A percentile compares a stretch with the other conserved stretches of the same genome.
phyloP scores from a whole-genome alignment of 2,113 vertebrate species.

The Pristiophorus japonicus region DNA sequence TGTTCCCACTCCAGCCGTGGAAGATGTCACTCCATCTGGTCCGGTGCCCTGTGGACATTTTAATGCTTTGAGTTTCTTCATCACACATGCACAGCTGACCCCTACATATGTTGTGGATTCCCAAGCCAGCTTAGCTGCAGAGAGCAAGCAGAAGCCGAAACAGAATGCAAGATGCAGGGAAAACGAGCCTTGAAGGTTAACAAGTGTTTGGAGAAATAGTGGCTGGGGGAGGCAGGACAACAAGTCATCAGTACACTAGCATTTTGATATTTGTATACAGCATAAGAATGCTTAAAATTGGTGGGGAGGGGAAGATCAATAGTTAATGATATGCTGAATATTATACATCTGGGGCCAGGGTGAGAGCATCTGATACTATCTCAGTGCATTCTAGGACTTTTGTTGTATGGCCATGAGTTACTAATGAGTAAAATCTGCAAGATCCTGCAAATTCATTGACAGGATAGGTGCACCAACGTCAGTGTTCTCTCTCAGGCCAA shows the following conservation, averaged over 20 bases:
- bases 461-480: too few species aligned
- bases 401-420: neutral
- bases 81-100: neutral
- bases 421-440: neutral
- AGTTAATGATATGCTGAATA: too few species aligned
- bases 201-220: neutral
- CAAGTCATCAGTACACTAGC: neutral
- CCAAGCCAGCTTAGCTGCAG: neutral
- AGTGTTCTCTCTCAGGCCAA: too few species aligned
- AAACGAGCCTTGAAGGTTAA: neutral
- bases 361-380: neutral
- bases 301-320: too few species aligned
- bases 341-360: neutral
- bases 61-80: constrained; percentile 10
- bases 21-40: constrained; percentile 28
- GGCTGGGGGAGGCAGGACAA: neutral
- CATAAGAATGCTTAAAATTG: too few species aligned
- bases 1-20: neutral
- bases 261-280: too few species aligned
- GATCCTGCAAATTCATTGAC: too few species aligned
- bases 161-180: neutral
- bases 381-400: neutral
- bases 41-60: neutral
- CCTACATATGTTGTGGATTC: constrained; percentile 16
- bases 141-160: neutral